Evolutionary conservation across 2,797 vertebrate species (phyloP), one percentile per base, ranked within the genome.

Genomic region (Melanogrammus aeglefinus): DNA sequence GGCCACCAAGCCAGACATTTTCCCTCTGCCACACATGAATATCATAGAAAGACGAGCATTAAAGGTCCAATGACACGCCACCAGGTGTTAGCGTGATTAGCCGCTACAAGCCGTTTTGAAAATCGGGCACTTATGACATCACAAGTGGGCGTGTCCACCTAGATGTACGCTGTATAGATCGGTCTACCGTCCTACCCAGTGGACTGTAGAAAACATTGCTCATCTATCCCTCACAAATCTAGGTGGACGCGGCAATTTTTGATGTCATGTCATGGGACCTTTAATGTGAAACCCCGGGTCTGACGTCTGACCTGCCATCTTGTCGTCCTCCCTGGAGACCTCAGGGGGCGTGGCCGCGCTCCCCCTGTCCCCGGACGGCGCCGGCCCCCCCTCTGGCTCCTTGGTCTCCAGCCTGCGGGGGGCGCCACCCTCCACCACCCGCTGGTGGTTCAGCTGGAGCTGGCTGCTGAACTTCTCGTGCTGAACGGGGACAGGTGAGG

Each of bases 401-500:
- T 87, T 92, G 33, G 44, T 79, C 73, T 91, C 92, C 10, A 76
- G 21, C 39, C 82, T 71, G 84, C 87, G 92, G 3, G 78, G 87
- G 0, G 81, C 36, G 31, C 88, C 86, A 75, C 90, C 94, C 16
- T 90, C 88, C 18, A 94, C 91, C 57, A 89, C 92, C 85, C 92
- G 94, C 89, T 94, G 97, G 80, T 96, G 95, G 85, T 93, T 95
- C 87, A 99, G 91, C 21, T 99, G 97, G 77, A 99, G 94, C 81
- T 98, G 97, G 89, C 96, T 99, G 89, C 96, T 96, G 92, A 96
- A 96, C 90, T 99, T 99, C 91, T 99, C 97, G 80, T 99, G 97
- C 97, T 99, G 90, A 1, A 18, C 10, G 29, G 27, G 69, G 57
- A 24, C 57, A 63, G 57, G 57, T 9, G 57, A 63, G 57, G 57